Conservation (phyloP, 2,113 vertebrate species). For the Siphamia tubifer region DNA sequence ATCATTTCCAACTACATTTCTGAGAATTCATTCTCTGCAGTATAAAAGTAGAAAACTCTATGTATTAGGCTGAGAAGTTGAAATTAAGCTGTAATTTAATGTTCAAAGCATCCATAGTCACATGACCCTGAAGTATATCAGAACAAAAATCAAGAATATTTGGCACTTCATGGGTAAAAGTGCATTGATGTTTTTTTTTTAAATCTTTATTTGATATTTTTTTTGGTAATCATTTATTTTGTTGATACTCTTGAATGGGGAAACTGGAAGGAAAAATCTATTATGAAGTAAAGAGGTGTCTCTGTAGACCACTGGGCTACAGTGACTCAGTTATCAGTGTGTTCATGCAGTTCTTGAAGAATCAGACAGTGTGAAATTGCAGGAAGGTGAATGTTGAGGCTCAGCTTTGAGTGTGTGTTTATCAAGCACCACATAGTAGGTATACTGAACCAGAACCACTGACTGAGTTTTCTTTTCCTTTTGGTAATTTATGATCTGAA, state of each 20-base stretch:
- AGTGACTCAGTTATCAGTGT: slow-evolving; percentile 62
- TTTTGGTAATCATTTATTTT: slow-evolving; percentile 4
- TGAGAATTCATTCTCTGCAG: no score
- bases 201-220: not conserved
- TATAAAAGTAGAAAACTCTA: no score
- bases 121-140: no score
- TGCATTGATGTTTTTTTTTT: not conserved
- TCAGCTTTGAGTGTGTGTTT: slow-evolving; percentile 41
- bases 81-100: no score
- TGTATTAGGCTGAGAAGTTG: no score
- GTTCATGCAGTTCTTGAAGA: slow-evolving; percentile 61
- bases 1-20: no score
- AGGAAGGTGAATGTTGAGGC: slow-evolving; percentile 54
- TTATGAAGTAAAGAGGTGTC: slow-evolving; percentile 49
- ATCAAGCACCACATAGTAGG: slow-evolving; percentile 23
- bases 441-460: slow-evolving; percentile 25
- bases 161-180: no score
- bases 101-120: no score
- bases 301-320: slow-evolving; percentile 42
- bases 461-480: slow-evolving; percentile 8
- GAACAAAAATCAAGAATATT: no score
- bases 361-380: slow-evolving; percentile 75
- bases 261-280: slow-evolving; percentile 3
- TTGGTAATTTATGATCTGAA: slow-evolving; percentile 36
- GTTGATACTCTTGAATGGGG: not conserved